A percentile compares a stretch with the other conserved stretches of the same genome.
Conservation (phyloP, 2,113 vertebrate species). For the Triplophysa dalaica region DNA sequence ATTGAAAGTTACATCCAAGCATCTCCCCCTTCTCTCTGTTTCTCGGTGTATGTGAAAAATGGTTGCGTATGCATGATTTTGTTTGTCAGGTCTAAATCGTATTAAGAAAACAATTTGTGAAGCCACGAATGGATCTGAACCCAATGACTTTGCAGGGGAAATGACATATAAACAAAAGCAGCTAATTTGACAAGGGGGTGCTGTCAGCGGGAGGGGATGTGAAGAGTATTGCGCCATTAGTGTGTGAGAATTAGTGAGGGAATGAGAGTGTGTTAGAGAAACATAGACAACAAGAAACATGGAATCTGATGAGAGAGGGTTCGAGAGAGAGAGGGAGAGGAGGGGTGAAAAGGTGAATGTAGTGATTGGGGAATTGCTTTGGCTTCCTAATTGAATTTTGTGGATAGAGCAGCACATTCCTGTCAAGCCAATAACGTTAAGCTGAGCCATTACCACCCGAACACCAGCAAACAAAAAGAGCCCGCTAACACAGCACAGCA, state of each 20-base stretch:
- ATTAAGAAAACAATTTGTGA: conserved; percentile 44
- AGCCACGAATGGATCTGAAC: conserved; percentile 27
- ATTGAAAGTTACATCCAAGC: conserved; percentile 13
- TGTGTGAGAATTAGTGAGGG: background rate
- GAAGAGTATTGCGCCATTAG: background rate
- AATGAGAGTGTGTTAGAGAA: background rate
- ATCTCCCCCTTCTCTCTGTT: background rate
- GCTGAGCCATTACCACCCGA: conserved; percentile 9
- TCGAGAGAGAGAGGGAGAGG: background rate
- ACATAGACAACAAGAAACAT: conserved; percentile 23
- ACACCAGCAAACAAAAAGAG: conserved; percentile 15
- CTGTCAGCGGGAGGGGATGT: conserved; percentile 2
- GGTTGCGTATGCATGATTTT: conserved; percentile 42
- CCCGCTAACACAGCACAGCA: background rate
- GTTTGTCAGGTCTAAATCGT: conserved; percentile 47
- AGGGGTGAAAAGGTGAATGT: conserved; percentile 20
- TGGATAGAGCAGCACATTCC: conserved; percentile 19
- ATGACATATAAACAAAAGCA: conserved; percentile 32
- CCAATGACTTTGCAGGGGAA: conserved; percentile 29
- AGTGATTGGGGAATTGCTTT: conserved; percentile 29
- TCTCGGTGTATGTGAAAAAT: conserved; percentile 13
- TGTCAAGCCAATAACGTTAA: conserved; percentile 21
- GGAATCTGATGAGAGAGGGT: background rate
- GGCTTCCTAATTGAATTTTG: conserved; percentile 30
- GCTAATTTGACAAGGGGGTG: conserved; percentile 30